Conservation (phyloP, 2,888 invertebrate genomes). For the Antheraea assamensis region DNA sequence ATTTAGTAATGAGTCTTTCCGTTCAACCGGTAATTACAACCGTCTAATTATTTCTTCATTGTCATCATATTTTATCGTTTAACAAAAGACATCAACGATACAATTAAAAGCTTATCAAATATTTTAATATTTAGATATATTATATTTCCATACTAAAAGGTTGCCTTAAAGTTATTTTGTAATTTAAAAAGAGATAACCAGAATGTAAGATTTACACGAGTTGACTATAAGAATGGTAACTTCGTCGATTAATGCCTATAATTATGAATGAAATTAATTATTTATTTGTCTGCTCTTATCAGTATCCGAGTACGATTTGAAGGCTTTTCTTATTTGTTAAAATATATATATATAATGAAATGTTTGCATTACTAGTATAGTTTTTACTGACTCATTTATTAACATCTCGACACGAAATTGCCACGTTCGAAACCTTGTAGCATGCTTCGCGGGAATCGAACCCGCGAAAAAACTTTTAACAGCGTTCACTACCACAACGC, state of each 20-base stretch:
- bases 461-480: not conserved
- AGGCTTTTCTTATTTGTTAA: not conserved
- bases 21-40: not conserved
- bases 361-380: not conserved
- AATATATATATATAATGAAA: not conserved
- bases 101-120: slow-evolving; percentile 17
- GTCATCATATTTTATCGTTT: slow-evolving; percentile 23
- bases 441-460: not conserved
- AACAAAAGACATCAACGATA: slow-evolving; percentile 64
- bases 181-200: not conserved
- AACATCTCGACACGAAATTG: not conserved
- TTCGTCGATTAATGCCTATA: not conserved
- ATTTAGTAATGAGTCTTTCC: not conserved
- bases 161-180: not conserved
- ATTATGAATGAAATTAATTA: not conserved
- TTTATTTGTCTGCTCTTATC: not conserved
- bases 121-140: not conserved
- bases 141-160: not conserved
- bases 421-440: not conserved
- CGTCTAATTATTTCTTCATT: slow-evolving; percentile 3
- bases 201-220: not conserved
- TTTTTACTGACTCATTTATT: not conserved
- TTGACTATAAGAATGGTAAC: not conserved
- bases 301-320: not conserved
- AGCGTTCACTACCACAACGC: not conserved